Evolutionary conservation across 2,797 vertebrate species (phyloP), one percentile per base, ranked within the genome.

Genomic region (Leptodactylus fallax): DNA sequence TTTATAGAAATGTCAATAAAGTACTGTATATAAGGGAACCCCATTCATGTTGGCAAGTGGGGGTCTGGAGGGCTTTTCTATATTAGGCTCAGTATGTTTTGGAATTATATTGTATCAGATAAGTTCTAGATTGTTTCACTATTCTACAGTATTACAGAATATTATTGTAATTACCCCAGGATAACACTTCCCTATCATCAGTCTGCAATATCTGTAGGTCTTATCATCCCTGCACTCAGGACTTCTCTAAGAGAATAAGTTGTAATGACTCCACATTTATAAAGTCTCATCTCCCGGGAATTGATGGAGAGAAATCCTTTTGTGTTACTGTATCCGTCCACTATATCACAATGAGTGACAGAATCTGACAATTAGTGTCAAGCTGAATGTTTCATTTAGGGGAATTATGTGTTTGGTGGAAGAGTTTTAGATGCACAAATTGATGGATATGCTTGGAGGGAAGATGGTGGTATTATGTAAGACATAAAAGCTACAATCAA

Each of bases 361-460:
- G 53, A n/a, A 55, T 74, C 23, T 16, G 74, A 84, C 67, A 84
- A 84, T 84, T 84, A 84, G 53, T 56, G 82, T 84, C 82, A 84
- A 8, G 5, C 53, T 21, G 49, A 72, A 56, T 36, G 81, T 83
- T 65, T 83, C 65, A 83, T 55, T 55, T 69, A 69, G 4, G 63
- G 81, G 81, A 67, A 69, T 83, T 83, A 83, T 72, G 60, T 58
- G 82, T 58, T 74, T 60, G 82, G 82, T 58, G 82, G 2, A 58
- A n/a, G 53, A 72, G 51, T 53, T 71, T 55, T 56, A 27, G 23
- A 83, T 72, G 69, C 82, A 72, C 17, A 58, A 74, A 74, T 45
- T 84, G 67, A 74, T 83, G 65, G 65, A 83, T 83, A 83, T 58
- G 49, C 23, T 49, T 55, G 21, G 82, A 55, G 36, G 21, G 53